A percentile compares a stretch with the other conserved stretches of the same genome.
Evolutionary conservation across 92 coral and sea anemone species (phyloP).

Genomic region (Palythoa caribaeorum): DNA sequence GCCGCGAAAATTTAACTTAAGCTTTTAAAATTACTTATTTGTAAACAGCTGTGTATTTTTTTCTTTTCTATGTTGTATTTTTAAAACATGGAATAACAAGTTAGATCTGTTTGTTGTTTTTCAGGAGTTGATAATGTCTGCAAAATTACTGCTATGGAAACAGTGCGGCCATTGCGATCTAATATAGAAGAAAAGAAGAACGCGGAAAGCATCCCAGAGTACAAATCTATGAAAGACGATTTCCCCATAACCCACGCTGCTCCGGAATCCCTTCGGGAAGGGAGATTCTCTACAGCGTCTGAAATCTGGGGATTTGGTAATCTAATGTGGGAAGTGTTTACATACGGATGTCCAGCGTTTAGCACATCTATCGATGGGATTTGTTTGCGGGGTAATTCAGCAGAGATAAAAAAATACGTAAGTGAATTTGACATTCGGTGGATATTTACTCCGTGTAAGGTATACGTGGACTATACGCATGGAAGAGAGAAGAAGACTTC

Average conservation of each 20-base stretch:
- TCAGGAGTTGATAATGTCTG: not conserved
- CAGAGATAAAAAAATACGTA: not conserved
- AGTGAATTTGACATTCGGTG: not conserved
- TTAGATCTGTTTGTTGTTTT: not conserved
- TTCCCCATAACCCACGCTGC: not conserved
- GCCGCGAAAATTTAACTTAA: no score
- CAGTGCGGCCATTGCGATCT: no score
- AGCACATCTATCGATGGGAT: no score
- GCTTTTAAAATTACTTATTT: no score
- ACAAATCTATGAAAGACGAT: not conserved
- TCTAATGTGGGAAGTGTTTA: no score
- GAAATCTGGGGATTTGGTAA: no score
- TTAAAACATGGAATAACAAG: not conserved
- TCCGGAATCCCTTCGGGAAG: constrained; percentile 18
- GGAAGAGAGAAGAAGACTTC: no score
- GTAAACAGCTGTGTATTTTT: no score
- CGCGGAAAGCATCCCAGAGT: not conserved
- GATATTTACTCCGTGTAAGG: not conserved
- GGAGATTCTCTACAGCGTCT: not conserved
- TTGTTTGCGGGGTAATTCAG: no score
- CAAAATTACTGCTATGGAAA: constrained; percentile 5
- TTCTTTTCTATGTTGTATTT: not conserved
- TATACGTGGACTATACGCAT: no score
- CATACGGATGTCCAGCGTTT: no score
- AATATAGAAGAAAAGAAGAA: no score